Percentiles rank a stretch among this genome's conserved stretches.
phyloP scores from a whole-genome alignment of 2,113 vertebrate genomes.

The Dipodomys stephensi region DNA sequence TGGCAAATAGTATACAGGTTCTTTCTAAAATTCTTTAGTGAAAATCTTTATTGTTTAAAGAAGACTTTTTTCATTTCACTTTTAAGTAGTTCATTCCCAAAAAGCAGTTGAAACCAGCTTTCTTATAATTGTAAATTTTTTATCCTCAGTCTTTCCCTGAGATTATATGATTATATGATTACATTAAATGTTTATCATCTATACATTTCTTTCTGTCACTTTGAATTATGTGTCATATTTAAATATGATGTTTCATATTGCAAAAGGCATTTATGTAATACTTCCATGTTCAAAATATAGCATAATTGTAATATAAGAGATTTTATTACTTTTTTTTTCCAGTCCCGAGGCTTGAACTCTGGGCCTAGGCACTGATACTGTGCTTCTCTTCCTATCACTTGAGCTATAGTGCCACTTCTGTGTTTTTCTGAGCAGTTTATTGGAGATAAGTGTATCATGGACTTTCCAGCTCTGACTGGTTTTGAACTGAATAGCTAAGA shows the following conservation, averaged over 20 bases:
- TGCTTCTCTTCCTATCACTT: too few species aligned
- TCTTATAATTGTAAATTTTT: slow-evolving; percentile 26
- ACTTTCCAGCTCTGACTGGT: too few species aligned
- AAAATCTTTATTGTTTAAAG: neutral
- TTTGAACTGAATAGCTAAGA: too few species aligned
- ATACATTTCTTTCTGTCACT: slow-evolving; percentile 22
- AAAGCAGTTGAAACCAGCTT: slow-evolving; percentile 30
- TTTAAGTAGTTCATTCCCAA: slow-evolving; percentile 26
- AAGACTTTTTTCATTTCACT: neutral
- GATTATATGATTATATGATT: neutral
- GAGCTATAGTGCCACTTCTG: too few species aligned
- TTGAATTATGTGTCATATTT: neutral
- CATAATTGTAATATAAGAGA: neutral
- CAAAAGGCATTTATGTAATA: neutral
- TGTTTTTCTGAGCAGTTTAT: too few species aligned
- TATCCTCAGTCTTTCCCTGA: neutral
- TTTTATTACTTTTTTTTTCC: neutral
- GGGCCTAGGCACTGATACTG: too few species aligned
- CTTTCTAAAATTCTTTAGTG: neutral
- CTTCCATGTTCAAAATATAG: neutral
- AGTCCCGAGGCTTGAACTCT: too few species aligned
- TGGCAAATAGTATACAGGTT: neutral
- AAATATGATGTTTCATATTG: neutral
- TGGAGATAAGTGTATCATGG: too few species aligned
- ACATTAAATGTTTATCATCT: neutral